Percentiles rank a stretch among this genome's conserved stretches.
Conservation (phyloP, 2,797 vertebrate species). For the Pangasius larnaudii region DNA sequence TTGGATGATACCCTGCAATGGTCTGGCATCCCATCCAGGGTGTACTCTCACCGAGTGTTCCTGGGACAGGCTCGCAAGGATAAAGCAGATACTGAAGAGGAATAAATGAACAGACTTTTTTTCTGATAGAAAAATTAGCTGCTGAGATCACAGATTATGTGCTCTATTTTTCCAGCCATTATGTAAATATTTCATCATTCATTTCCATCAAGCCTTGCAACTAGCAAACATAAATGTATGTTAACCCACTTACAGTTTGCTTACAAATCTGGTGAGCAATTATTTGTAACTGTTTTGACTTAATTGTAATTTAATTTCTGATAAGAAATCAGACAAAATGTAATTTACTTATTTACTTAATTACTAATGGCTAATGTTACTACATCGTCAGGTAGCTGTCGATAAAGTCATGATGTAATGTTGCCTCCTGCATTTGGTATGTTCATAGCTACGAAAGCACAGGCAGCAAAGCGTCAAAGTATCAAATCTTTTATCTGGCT, state of each 20-base stretch:
- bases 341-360: no score
- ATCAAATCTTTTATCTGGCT: background rate
- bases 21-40: background rate
- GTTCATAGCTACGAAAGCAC: background rate
- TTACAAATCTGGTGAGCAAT: background rate
- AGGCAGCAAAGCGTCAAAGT: background rate
- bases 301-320: background rate
- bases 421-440: background rate
- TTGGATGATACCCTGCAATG: background rate
- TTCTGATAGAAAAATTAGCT: background rate
- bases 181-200: conserved; percentile 12
- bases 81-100: background rate
- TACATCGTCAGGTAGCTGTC: background rate
- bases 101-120: background rate
- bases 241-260: background rate
- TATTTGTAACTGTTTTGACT: background rate
- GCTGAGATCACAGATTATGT: background rate
- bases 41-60: background rate
- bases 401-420: background rate
- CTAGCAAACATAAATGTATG: background rate
- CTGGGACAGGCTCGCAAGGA: background rate
- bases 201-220: background rate
- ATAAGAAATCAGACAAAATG: background rate
- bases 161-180: background rate
- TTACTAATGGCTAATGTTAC: background rate